Conservation (phyloP, 1,140 invertebrate species). For the Ceratina japonica region DNA sequence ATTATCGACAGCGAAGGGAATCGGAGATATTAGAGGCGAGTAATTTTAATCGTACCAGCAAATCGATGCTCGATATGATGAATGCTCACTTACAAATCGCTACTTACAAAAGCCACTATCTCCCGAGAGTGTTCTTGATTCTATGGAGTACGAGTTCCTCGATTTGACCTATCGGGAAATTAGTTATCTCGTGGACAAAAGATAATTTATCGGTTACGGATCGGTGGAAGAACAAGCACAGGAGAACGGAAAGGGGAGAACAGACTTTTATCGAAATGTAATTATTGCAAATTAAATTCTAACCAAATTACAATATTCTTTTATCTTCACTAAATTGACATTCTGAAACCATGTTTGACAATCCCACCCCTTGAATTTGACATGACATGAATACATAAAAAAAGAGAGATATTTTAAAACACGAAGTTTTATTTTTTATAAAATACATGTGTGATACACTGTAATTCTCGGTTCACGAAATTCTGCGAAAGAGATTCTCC, state of each 20-base stretch:
- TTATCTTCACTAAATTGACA: too few species aligned
- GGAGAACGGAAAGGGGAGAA: not conserved
- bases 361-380: too few species aligned
- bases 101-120: conserved; percentile 44
- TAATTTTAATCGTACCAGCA: conserved; percentile 22
- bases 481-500: not conserved
- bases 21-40: not conserved
- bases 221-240: not conserved
- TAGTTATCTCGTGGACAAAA: conserved; percentile 58
- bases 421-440: too few species aligned
- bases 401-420: too few species aligned
- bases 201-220: conserved; percentile 57
- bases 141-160: conserved; percentile 29
- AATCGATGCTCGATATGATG: conserved; percentile 20
- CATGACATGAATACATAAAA: too few species aligned
- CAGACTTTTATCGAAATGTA: not conserved
- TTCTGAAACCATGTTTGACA: too few species aligned
- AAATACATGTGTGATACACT: too few species aligned
- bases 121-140: conserved; percentile 37
- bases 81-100: conserved; percentile 45
- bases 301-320: too few species aligned
- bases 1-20: not conserved
- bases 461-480: too few species aligned
- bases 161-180: conserved; percentile 39
- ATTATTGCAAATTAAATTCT: too few species aligned